Conservation (phyloP, 64 coral and sea anemone species). For the Porites australiensis region DNA sequence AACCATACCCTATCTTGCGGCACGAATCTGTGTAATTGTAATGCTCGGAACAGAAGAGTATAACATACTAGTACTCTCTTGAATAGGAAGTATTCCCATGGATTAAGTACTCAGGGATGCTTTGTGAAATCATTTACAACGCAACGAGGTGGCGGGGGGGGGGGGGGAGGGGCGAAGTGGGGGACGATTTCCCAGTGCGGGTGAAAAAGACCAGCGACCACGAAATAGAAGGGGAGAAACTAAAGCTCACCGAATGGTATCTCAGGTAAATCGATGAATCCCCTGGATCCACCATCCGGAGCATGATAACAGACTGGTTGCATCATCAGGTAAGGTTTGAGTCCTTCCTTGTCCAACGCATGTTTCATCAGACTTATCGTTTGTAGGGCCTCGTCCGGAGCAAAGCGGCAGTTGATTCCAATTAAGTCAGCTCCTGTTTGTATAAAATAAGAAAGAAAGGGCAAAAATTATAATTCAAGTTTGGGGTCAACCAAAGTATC, state of each 20-base stretch:
- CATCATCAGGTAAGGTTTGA: slow-evolving; percentile 54
- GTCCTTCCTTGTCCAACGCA: slow-evolving; percentile 74
- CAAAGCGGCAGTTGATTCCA: slow-evolving; percentile 84
- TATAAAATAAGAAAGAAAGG: not conserved
- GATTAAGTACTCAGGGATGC: too few relatives aligned
- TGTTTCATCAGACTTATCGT: slow-evolving; percentile 81
- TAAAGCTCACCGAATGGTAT: slow-evolving; percentile 65
- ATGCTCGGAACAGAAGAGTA: too few relatives aligned
- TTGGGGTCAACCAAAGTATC: not conserved
- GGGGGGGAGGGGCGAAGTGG: too few relatives aligned
- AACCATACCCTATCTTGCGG: too few relatives aligned
- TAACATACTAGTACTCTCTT: too few relatives aligned
- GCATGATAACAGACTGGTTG: slow-evolving; percentile 83
- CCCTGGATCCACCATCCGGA: slow-evolving; percentile 50
- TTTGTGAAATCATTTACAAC: too few relatives aligned
- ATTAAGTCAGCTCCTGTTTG: slow-evolving; percentile 74
- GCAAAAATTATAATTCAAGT: not conserved
- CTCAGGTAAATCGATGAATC: slow-evolving; percentile 66
- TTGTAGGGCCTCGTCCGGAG: slow-evolving; percentile 64
- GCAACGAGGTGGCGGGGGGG: too few relatives aligned
- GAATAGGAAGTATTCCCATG: too few relatives aligned
- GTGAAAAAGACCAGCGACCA: too few relatives aligned
- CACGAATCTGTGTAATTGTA: too few relatives aligned
- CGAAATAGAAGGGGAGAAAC: not conserved
- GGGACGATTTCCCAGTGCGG: too few relatives aligned